phyloP scores from a whole-genome alignment of 2,888 invertebrate genomes.

The Rotaria macrura region DNA sequence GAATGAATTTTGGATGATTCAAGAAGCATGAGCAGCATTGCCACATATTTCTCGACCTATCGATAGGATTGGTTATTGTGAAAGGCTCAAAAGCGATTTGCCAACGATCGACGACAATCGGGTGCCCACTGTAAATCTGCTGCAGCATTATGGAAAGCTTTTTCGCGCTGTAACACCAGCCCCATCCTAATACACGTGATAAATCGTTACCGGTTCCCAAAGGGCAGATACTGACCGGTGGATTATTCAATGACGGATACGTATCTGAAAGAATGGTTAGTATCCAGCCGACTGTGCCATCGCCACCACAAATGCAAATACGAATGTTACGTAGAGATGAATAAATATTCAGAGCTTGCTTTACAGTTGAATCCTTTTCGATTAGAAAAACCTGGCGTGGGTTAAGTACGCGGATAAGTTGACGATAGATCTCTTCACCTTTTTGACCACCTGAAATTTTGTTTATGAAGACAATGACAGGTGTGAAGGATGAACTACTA shows the following conservation, averaged over 20 bases:
- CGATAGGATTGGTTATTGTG: background rate
- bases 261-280: conserved; percentile 98
- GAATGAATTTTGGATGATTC: too few species aligned
- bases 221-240: conserved; percentile 85
- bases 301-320: conserved; percentile 79
- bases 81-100: background rate
- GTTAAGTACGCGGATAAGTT: conserved; percentile 70
- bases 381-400: conserved; percentile 99
- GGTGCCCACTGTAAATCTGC: background rate
- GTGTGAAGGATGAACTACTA: too few species aligned
- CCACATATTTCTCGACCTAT: too few species aligned
- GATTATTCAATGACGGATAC: conserved; percentile 91
- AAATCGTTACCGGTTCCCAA: conserved; percentile 85
- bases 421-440: too few species aligned
- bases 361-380: conserved; percentile 68
- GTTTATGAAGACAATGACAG: too few species aligned
- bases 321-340: background rate
- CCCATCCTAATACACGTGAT: conserved; percentile 62
- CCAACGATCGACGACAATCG: background rate
- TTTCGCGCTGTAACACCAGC: background rate
- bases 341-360: background rate
- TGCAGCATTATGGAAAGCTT: background rate
- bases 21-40: too few species aligned
- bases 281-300: conserved; percentile 97
- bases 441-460: too few species aligned